phyloP scores from a whole-genome alignment of 2,888 invertebrate species.

The Prenolepis imparis region DNA sequence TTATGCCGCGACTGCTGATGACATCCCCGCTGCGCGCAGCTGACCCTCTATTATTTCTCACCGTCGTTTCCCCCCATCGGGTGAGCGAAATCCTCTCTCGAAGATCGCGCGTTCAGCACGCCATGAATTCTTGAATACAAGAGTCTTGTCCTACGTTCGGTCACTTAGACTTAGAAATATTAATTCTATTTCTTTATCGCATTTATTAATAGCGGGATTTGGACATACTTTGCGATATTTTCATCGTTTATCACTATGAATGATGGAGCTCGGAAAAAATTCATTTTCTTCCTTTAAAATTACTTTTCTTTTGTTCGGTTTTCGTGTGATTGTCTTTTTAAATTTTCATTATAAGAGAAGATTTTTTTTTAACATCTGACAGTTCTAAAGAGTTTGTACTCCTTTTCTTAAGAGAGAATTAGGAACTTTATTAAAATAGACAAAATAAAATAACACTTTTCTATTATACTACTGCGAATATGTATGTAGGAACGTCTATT shows the following conservation, averaged over 20 bases:
- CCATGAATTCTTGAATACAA: slow-evolving; percentile 50
- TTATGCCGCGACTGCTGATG: slow-evolving; percentile 79
- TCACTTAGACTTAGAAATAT: slow-evolving; percentile 36
- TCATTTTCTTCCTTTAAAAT: slow-evolving; percentile 3
- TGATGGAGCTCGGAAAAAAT: neutral
- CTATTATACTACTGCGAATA: neutral
- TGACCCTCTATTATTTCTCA: slow-evolving; percentile 81
- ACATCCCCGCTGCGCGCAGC: slow-evolving; percentile 79
- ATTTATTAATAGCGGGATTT: slow-evolving; percentile 16
- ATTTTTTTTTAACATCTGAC: neutral
- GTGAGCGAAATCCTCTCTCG: slow-evolving; percentile 48
- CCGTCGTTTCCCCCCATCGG: slow-evolving; percentile 54
- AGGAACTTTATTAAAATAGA: neutral
- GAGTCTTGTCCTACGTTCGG: neutral
- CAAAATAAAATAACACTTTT: neutral
- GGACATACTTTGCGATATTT: neutral
- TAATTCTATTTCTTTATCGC: slow-evolving; percentile 45
- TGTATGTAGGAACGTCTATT: no score
- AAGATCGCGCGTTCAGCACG: slow-evolving; percentile 61
- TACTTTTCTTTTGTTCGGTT: neutral
- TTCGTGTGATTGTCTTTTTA: neutral
- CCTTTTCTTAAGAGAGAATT: neutral
- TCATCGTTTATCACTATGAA: neutral
- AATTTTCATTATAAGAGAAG: neutral
- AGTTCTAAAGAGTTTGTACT: neutral